Evolutionary conservation across 2,113 vertebrate species (phyloP), one percentile per base, ranked within the genome.

Genomic region (Sitta europaea): DNA sequence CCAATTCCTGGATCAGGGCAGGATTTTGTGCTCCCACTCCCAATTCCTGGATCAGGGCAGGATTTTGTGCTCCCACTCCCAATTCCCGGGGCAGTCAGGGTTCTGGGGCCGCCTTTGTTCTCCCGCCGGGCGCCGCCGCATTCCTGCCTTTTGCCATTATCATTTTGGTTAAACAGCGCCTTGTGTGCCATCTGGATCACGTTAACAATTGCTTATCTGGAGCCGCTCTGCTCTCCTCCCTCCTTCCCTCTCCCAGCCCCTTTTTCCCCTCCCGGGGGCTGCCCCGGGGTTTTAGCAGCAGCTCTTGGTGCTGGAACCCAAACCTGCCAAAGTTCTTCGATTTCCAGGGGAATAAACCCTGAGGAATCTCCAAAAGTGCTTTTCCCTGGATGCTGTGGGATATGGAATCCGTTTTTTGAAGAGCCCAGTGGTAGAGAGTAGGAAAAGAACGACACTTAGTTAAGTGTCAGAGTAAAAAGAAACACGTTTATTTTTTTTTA

Each of bases 191-290:
- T 98, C 98, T 98, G 98, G 98, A 98, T 98, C 98, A 96, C 91
- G 98, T 98, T 98, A 98, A 98, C 98, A 97, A 98, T 98, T 97
- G 96, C 98, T 98, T 98, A 98, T 98, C 98, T 97, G 95, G 90
- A 92, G 92, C 86, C 29, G 63, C 95, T 94, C 96, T 72, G 88
- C 94, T 94, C 82, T 40, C 43, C 43, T 81, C 87, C 82, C 23
- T 16, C 86, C 86, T 35, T 31, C 88, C 67, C 43, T 86, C 88
- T 91, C 61, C 54, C 73, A 53, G 28, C 54, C 63, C 38, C 35
- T 54, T 55, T 87, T 67, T 38, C 53, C 20, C 40, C 24, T 51
- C 25, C 80, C 2, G 5, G 40, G 74, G 47, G 65, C 87, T 6
- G 10, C 8, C 3, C 7, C 14, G 72, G 50, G 79, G 50, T 21